Conservation (phyloP, 2,113 vertebrate genomes). For the Silurus meridionalis region DNA sequence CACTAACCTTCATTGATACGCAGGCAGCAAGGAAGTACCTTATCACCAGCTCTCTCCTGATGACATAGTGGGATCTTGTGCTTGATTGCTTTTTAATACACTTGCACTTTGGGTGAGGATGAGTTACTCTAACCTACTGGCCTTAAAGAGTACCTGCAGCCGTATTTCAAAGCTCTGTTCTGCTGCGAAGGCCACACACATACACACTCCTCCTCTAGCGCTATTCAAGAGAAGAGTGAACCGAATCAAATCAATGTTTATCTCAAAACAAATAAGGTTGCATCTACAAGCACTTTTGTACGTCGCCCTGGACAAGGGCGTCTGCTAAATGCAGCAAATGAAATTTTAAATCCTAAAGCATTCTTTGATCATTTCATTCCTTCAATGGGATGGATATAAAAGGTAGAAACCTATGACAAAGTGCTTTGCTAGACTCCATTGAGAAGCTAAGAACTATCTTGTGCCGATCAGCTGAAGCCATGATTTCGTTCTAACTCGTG, state of each 20-base stretch:
- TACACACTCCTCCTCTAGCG: not conserved
- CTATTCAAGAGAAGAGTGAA: not conserved
- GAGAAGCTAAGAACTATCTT: not conserved
- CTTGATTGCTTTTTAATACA: slow-evolving; percentile 95
- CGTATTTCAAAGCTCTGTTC: slow-evolving; percentile 64
- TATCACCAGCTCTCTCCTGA: slow-evolving; percentile 85
- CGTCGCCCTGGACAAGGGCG: too few relatives aligned
- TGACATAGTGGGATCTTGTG: slow-evolving; percentile 89
- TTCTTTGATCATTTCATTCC: not conserved
- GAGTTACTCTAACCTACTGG: slow-evolving; percentile 67
- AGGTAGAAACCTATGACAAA: not conserved
- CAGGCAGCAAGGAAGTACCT: slow-evolving; percentile 84
- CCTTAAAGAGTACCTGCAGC: slow-evolving; percentile 69
- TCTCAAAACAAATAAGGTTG: not conserved
- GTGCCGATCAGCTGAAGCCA: not conserved
- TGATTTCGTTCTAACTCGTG: slow-evolving; percentile 50
- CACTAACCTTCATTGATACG: slow-evolving; percentile 99
- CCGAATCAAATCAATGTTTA: not conserved
- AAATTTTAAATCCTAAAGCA: not conserved
- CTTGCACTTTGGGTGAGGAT: slow-evolving; percentile 79
- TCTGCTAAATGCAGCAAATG: too few relatives aligned
- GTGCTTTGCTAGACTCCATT: not conserved
- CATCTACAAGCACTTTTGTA: too few relatives aligned
- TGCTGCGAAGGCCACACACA: slow-evolving; percentile 3
- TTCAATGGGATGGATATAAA: too few relatives aligned